Conservation (phyloP, 1,140 invertebrate genomes). For the Eupristina koningsbergeri region DNA sequence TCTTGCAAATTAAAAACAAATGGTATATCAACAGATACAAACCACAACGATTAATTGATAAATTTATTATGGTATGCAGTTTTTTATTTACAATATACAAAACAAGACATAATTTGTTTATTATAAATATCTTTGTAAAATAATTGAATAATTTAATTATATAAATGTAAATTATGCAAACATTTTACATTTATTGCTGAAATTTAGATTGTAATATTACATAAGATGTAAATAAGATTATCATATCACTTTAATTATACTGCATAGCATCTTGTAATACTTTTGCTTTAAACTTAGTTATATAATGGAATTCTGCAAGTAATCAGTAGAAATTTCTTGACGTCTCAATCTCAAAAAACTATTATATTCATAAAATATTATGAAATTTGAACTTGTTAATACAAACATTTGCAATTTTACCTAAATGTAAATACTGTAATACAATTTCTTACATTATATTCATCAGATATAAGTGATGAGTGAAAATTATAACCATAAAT, state of each 20-base stretch:
- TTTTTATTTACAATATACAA: conserved; percentile 14
- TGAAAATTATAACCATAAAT: too few species aligned
- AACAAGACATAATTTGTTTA: conserved; percentile 11
- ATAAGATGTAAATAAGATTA: background rate
- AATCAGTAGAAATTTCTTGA: background rate
- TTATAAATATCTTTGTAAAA: conserved; percentile 22
- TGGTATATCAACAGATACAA: background rate
- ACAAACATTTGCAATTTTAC: background rate
- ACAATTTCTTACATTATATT: too few species aligned
- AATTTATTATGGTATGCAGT: background rate
- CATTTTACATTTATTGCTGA: conserved; percentile 13
- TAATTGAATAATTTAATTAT: conserved; percentile 23
- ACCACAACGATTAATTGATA: conserved; percentile 26
- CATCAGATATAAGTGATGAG: too few species aligned
- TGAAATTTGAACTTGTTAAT: too few species aligned
- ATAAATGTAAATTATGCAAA: conserved; percentile 20
- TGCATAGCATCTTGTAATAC: background rate
- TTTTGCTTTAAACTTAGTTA: background rate
- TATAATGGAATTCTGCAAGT: background rate
- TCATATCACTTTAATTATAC: background rate
- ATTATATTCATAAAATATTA: too few species aligned
- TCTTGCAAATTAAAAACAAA: conserved; percentile 25
- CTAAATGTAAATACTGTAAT: background rate
- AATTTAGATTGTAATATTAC: background rate
- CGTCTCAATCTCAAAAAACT: background rate